A percentile compares a stretch with the other conserved stretches of the same genome.
Conservation (phyloP, 2,888 invertebrate genomes). For the Cosmorhoe ocellata region DNA sequence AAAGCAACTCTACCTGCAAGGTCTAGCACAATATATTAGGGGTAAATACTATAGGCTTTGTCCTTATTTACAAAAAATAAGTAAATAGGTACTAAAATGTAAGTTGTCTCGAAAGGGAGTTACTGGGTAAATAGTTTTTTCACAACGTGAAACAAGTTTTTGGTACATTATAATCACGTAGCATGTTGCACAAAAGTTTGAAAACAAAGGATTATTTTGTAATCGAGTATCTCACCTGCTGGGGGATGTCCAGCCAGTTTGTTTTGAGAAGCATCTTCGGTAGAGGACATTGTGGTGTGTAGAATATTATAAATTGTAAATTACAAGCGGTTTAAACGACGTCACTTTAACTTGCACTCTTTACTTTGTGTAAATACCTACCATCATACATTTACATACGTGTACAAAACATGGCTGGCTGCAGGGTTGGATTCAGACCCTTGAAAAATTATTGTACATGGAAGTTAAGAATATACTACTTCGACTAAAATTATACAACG, state of each 20-base stretch:
- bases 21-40: conserved; percentile 4
- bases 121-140: no score
- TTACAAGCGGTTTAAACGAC: conserved; percentile 36
- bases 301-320: conserved; percentile 18
- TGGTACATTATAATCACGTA: no score
- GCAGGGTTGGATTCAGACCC: no score
- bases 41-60: no score
- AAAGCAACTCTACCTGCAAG: conserved; percentile 17
- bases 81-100: no score
- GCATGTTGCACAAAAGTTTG: background rate
- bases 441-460: no score
- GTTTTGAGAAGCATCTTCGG: conserved; percentile 85
- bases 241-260: conserved; percentile 93
- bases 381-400: conserved; percentile 61
- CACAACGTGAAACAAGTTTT: no score
- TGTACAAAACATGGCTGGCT: conserved; percentile 18
- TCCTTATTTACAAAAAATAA: no score
- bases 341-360: conserved; percentile 28
- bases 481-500: no score
- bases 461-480: no score
- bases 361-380: conserved; percentile 27
- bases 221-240: conserved; percentile 86
- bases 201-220: conserved; percentile 8
- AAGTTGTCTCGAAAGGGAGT: background rate
- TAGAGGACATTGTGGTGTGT: conserved; percentile 62